Evolutionary conservation across 2,113 vertebrate genomes (phyloP).

Genomic region (Boulengeromyrus knoepffleri): DNA sequence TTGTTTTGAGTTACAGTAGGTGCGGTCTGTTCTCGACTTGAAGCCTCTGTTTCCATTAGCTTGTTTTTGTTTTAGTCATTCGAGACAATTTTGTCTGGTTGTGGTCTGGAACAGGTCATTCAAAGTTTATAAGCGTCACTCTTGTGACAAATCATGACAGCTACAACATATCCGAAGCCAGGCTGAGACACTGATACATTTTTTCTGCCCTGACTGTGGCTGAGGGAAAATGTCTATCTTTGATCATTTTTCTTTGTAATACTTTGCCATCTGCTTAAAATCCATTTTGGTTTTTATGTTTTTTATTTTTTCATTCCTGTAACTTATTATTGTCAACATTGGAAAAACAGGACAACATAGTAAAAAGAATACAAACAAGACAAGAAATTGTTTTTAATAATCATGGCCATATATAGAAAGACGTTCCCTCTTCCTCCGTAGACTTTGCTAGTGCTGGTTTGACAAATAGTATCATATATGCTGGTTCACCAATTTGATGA

Average conservation of each 20-base stretch:
- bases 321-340: background rate
- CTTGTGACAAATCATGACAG: constrained; percentile 9
- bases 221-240: background rate
- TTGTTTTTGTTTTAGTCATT: constrained; percentile 16
- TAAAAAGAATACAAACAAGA: background rate
- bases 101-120: constrained; percentile 5
- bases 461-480: background rate
- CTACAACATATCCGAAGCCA: constrained; percentile 1
- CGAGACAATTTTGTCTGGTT: background rate
- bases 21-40: background rate
- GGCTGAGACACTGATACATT: background rate
- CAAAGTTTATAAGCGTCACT: background rate
- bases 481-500: background rate
- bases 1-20: background rate
- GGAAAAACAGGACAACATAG: background rate
- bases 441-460: background rate
- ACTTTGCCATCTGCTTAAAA: background rate
- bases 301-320: background rate
- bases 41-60: constrained; percentile 9
- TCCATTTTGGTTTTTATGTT: background rate
- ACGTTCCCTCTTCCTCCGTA: background rate
- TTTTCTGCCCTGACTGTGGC: background rate
- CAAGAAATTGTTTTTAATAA: background rate
- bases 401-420: background rate
- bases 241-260: constrained; percentile 8